A percentile compares a stretch with the other conserved stretches of the same genome.
phyloP scores from a whole-genome alignment of 2,888 invertebrate genomes.

The Chymomyza caudatula region DNA sequence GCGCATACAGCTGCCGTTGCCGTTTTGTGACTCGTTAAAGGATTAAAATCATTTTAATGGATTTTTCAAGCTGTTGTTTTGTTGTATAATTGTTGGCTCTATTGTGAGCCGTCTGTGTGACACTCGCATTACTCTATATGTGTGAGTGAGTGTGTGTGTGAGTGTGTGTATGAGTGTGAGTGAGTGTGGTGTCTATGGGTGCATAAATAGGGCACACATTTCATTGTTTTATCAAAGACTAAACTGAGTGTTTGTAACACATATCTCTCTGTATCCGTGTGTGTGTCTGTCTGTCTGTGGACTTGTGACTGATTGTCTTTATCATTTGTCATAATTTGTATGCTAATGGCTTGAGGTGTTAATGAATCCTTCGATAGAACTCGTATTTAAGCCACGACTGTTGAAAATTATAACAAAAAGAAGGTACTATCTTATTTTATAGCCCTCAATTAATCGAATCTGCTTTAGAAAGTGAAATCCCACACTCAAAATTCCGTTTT shows the following conservation, averaged over 20 bases:
- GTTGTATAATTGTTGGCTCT: constrained; percentile 65
- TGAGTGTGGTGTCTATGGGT: constrained; percentile 28
- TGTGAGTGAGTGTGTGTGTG: constrained; percentile 8
- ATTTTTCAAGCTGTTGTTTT: constrained; percentile 74
- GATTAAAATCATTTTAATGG: constrained; percentile 77
- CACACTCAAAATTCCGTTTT: too few species aligned
- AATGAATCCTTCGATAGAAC: constrained; percentile 27
- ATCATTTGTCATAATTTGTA: constrained; percentile 64
- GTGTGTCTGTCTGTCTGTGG: not conserved
- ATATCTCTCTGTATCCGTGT: too few species aligned
- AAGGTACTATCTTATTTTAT: too few species aligned
- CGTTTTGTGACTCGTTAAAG: constrained; percentile 74
- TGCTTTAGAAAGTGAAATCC: not conserved
- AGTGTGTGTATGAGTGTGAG: constrained; percentile 23
- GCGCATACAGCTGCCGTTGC: constrained; percentile 13
- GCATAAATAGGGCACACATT: constrained; percentile 61
- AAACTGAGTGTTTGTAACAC: not conserved
- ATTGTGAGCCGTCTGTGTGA: constrained; percentile 30
- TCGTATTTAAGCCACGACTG: not conserved
- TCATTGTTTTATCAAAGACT: not conserved
- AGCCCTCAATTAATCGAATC: too few species aligned
- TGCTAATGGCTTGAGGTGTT: constrained; percentile 56
- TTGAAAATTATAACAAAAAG: not conserved
- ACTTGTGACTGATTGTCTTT: not conserved
- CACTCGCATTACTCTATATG: too few species aligned